These are phyloP conservation scores for Epistrophella euchroma DNA, from an alignment of 2,888 invertebrate species.

Conservation along the genomic window DNA sequence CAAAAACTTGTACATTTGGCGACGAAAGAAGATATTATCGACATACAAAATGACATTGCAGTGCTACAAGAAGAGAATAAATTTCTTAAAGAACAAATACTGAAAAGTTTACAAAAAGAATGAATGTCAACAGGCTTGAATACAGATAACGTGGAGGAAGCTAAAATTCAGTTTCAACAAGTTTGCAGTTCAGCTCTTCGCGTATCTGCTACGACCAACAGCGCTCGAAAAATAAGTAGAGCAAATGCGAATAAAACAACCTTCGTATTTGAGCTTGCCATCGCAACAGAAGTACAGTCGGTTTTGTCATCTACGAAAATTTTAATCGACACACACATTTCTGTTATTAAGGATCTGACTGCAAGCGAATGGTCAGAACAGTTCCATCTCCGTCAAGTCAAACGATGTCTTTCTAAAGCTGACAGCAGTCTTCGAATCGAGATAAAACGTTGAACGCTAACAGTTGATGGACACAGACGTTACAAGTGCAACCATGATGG, in stretches of 20 bases:
- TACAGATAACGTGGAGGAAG: background rate
- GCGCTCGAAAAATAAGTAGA: too few species aligned
- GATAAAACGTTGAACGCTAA: background rate
- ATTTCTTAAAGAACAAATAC: background rate
- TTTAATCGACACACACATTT: too few species aligned
- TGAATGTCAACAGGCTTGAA: background rate
- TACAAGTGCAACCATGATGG: background rate
- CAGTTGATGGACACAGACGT: background rate
- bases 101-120: background rate
- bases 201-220: background rate
- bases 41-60: too few species aligned
- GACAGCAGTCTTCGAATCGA: background rate
- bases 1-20: background rate
- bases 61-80: too few species aligned
- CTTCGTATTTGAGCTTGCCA: background rate
- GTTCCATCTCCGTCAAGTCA: background rate
- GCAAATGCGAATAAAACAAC: background rate
- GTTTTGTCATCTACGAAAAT: too few species aligned
- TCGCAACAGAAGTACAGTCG: too few species aligned
- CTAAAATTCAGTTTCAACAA: background rate
- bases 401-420: background rate
- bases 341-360: too few species aligned
- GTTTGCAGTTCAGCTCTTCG: conserved; percentile 4
- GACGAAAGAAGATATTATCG: background rate
- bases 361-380: background rate